A percentile compares a stretch with the other conserved stretches of the same genome.
phyloP scores from a whole-genome alignment of 1,140 invertebrate genomes.

The Notospermus geniculatus region DNA sequence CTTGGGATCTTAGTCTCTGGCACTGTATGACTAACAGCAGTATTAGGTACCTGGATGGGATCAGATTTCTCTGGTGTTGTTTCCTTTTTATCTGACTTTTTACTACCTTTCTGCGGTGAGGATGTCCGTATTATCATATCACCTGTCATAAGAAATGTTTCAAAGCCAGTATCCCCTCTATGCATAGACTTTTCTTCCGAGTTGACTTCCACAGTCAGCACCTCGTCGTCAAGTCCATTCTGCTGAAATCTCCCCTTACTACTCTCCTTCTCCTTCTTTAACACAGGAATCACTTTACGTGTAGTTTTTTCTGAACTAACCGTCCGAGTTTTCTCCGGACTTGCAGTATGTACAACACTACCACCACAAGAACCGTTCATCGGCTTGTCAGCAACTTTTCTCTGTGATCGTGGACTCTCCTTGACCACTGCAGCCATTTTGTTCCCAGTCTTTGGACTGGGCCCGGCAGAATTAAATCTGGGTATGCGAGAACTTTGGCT shows the following conservation, averaged over 20 bases:
- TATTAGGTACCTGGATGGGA: neutral
- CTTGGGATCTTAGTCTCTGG: neutral
- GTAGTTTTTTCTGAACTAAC: constrained; percentile 6
- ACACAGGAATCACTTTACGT: neutral
- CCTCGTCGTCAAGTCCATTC: constrained; percentile 25
- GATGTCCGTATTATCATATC: constrained; percentile 54
- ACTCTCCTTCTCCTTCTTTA: constrained; percentile 3
- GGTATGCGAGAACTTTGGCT: no score
- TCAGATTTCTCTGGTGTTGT: constrained; percentile 6
- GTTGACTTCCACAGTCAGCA: constrained; percentile 6
- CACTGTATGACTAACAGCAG: neutral
- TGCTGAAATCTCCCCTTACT: constrained; percentile 19
- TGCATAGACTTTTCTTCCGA: constrained; percentile 15
- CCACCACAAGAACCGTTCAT: no score
- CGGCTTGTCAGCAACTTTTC: no score
- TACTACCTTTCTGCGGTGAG: constrained; percentile 26
- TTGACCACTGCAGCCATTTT: no score
- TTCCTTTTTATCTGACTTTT: constrained; percentile 16
- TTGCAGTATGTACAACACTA: no score
- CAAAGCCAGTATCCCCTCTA: constrained; percentile 44
- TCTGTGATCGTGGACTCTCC: no score
- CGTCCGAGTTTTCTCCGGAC: neutral
- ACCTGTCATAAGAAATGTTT: constrained; percentile 55
- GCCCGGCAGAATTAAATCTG: no score
- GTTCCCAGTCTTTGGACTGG: no score